phyloP scores from a whole-genome alignment of 2,113 vertebrate species.

The Orthochromis malagaraziensis region DNA sequence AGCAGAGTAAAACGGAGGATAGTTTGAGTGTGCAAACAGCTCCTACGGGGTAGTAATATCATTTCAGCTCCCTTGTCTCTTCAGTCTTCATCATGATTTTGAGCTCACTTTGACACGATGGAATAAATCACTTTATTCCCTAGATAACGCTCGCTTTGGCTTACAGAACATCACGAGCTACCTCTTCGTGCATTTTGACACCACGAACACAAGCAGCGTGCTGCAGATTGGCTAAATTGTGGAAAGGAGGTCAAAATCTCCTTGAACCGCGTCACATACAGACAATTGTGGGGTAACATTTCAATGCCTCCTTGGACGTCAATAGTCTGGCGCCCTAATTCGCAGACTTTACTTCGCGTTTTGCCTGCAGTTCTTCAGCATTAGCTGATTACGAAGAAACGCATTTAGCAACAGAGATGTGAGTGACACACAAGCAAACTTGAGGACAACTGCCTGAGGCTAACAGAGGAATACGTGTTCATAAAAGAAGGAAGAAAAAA shows the following conservation, averaged over 20 bases:
- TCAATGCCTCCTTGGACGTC: slow-evolving; percentile 2
- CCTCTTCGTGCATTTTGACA: background rate
- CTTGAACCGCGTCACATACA: background rate
- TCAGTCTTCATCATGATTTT: slow-evolving; percentile 4
- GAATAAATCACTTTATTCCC: background rate
- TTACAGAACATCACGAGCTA: background rate
- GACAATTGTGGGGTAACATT: background rate
- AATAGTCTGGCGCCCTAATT: background rate
- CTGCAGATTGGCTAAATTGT: background rate
- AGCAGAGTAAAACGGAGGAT: slow-evolving; percentile 12
- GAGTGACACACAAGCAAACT: background rate
- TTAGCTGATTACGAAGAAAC: background rate
- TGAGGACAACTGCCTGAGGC: background rate
- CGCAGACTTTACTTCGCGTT: background rate
- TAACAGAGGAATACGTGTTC: background rate
- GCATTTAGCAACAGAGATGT: background rate
- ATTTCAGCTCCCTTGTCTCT: background rate
- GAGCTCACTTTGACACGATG: background rate
- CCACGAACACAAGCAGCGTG: background rate
- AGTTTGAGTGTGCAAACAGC: slow-evolving; percentile 24
- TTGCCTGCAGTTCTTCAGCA: background rate
- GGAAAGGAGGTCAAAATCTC: background rate
- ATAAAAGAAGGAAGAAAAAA: background rate
- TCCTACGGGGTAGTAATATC: background rate
- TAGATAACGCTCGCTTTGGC: background rate